Conservation (phyloP, 2,113 vertebrate genomes). For the Dendropsophus ebraccatus region DNA sequence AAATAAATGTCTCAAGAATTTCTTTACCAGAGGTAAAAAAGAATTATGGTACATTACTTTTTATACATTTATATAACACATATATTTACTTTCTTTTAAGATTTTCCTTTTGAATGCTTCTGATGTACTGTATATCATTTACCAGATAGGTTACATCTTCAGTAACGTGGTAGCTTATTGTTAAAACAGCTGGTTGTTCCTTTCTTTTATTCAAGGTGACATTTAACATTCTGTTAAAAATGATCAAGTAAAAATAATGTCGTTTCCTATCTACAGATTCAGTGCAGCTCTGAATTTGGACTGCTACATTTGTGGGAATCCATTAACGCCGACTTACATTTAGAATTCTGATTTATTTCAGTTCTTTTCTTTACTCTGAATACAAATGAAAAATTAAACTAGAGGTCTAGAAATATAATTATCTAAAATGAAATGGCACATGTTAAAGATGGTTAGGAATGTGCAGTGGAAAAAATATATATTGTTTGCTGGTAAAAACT, state of each 20-base stretch:
- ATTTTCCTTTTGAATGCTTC: too few relatives aligned
- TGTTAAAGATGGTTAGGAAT: slow-evolving; percentile 41
- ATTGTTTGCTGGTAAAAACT: slow-evolving; percentile 10
- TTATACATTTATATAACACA: too few relatives aligned
- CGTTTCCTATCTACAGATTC: slow-evolving; percentile 50
- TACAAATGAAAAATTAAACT: slow-evolving; percentile 53
- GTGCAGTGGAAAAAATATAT: slow-evolving; percentile 10
- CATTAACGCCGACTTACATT: not conserved
- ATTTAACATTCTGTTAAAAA: slow-evolving; percentile 51
- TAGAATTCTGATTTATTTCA: slow-evolving; percentile 42
- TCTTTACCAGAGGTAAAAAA: too few relatives aligned
- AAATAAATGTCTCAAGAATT: too few relatives aligned
- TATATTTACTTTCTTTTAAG: too few relatives aligned
- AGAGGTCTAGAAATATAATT: slow-evolving; percentile 52
- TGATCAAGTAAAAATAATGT: slow-evolving; percentile 49
- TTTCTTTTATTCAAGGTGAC: slow-evolving; percentile 22
- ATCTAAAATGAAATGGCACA: slow-evolving; percentile 41
- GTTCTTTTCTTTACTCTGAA: slow-evolving; percentile 44
- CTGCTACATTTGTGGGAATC: slow-evolving; percentile 33
- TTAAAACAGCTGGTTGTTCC: slow-evolving; percentile 38
- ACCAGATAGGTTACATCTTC: too few relatives aligned
- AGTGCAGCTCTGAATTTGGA: not conserved
- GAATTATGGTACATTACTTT: too few relatives aligned
- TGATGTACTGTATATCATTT: too few relatives aligned
- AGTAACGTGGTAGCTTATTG: slow-evolving; percentile 32